These are phyloP conservation scores for Archegozetes longisetosus DNA, from an alignment of 1,140 invertebrate species.

Conservation along the genomic window DNA sequence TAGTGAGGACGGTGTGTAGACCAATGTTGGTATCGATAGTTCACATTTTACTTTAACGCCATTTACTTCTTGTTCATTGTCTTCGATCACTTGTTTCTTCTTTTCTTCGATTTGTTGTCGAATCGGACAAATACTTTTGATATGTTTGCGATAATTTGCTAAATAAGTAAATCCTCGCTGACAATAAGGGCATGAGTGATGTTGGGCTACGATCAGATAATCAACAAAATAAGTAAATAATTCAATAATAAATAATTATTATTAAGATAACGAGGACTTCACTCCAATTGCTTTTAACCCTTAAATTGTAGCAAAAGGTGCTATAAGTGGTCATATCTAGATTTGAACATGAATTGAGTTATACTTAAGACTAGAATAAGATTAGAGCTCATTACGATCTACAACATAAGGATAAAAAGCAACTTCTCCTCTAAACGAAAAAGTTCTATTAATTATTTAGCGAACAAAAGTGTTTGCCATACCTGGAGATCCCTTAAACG, in stretches of 20 bases:
- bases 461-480: background rate
- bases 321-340: no score
- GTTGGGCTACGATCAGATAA: constrained; percentile 5
- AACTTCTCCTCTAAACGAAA: no score
- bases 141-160: constrained; percentile 18
- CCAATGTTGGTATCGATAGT: background rate
- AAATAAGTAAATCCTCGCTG: constrained; percentile 17
- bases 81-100: background rate
- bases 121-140: constrained; percentile 15
- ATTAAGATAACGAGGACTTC: no score
- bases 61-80: background rate
- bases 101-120: background rate
- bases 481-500: constrained; percentile 9
- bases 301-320: no score
- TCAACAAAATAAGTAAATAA: no score
- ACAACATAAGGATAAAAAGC: no score
- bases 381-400: no score
- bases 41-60: background rate
- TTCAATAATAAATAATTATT: no score
- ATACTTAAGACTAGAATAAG: no score
- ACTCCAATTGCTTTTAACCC: no score
- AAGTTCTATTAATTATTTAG: no score
- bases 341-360: no score
- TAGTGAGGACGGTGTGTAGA: background rate
- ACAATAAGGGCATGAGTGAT: constrained; percentile 18